Conservation (phyloP, 37 sponge, comb jelly and placozoan genomes). For the Tethya wilhelma region DNA sequence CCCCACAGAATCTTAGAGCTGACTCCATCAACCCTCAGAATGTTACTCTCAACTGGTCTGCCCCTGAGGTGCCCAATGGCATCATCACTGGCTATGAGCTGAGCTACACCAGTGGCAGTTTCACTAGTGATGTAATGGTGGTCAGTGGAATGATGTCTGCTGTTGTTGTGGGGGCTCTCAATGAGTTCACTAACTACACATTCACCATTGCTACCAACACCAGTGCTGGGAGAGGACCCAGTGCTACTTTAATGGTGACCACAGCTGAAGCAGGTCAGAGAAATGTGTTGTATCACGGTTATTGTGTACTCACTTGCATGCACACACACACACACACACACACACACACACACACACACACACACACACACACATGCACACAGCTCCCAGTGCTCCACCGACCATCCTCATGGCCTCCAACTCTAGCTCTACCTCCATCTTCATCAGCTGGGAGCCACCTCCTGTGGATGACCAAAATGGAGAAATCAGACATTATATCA, state of each 20-base stretch:
- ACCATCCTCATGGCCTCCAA: not conserved
- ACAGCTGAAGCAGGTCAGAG: conserved; percentile 20
- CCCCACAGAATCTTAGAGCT: not conserved
- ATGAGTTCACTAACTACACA: conserved; percentile 53
- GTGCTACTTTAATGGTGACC: not conserved
- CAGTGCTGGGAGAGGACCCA: conserved; percentile 39
- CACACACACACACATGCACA: too few relatives aligned
- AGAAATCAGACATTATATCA: conserved; percentile 32
- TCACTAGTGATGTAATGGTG: too few relatives aligned
- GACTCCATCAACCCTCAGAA: conserved; percentile 13
- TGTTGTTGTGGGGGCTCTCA: conserved; percentile 9
- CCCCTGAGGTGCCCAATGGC: conserved; percentile 46
- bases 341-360: too few relatives aligned
- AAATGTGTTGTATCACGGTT: too few relatives aligned
- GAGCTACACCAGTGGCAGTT: too few relatives aligned
- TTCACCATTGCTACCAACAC: conserved; percentile 43
- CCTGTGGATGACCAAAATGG: conserved; percentile 50
- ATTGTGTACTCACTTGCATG: too few relatives aligned
- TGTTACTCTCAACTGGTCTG: conserved; percentile 38
- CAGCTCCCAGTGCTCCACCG: conserved; percentile 17
- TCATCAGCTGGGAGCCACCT: conserved; percentile 45
- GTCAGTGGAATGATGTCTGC: too few relatives aligned
- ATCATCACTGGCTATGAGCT: conserved; percentile 52
- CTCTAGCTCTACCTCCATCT: not conserved
- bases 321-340: too few relatives aligned